Evolutionary conservation across 2,113 vertebrate genomes (phyloP), one percentile per base, ranked within the genome.

Genomic region (Amia ocellicauda): DNA sequence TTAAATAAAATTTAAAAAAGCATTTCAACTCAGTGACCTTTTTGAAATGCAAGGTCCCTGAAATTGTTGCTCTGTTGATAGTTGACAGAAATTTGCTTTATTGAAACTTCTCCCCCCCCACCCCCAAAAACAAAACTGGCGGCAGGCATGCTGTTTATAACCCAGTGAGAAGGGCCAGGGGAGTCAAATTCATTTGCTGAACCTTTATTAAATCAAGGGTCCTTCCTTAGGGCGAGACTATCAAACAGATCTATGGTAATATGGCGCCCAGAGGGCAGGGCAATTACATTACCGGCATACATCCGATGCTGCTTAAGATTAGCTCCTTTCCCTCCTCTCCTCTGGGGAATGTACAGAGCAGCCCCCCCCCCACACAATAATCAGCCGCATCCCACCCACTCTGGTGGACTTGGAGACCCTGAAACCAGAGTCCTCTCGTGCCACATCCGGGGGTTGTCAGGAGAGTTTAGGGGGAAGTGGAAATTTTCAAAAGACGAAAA

Each of bases 161-260:
- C 80, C 72, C 76, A 73, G 76, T 80, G 70, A 79, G 71, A 79
- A 75, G 73, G 76, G 63, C 69, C 29, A 3, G 45, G 31, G 62
- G 60, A 77, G 64, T 69, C 58, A 43, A 74, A 71, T 76, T 76
- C 55, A 76, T 79, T 75, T 75, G 66, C 64, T 62, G 69, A 45
- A 40, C 64, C 82, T 76, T 80, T 72, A 78, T 85, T 86, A 86
- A 81, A 89, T 81, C 85, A 79, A 2, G 45, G 53, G 24, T 17
- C 73, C 80, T 79, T 74, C 79, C 74, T 76, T 75, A 70, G 70
- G 81, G 77, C 74, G 77, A 79, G 78, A 82, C 78, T 78, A 83
- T 82, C 76, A 85, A 80, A 77, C 81, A 85, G 82, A 87, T 88
- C 85, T 83, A 63, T 43, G 79, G 78, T 83, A 86, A 87, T 84